A percentile compares a stretch with the other conserved stretches of the same genome.
These are phyloP conservation scores for Ostrea denselamellosa DNA, from an alignment of 1,140 invertebrate species.

Conservation along the genomic window DNA sequence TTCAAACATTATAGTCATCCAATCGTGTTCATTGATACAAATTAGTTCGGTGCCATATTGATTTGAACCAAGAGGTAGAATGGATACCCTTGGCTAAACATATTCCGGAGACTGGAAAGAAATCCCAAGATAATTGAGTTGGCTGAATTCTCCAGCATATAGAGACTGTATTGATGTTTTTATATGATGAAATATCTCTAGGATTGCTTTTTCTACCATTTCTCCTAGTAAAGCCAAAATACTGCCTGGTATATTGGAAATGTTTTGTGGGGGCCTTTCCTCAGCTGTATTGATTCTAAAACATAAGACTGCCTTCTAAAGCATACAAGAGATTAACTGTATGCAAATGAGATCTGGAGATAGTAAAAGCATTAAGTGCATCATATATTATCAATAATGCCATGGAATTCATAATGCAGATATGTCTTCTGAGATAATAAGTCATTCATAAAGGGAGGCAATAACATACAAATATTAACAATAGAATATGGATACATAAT, in stretches of 20 bases:
- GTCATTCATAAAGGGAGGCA: too few relatives aligned
- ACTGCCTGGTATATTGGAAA: conserved; percentile 12
- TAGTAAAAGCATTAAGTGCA: conserved; percentile 33
- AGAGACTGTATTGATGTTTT: conserved; percentile 36
- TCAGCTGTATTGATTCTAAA: conserved; percentile 22
- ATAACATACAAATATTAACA: too few relatives aligned
- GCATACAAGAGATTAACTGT: conserved; percentile 24
- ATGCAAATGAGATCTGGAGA: conserved; percentile 16
- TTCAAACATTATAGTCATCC: conserved; percentile 39
- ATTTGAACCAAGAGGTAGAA: conserved; percentile 35
- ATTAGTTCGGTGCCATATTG: conserved; percentile 39
- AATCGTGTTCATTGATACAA: conserved; percentile 38
- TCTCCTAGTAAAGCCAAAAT: neutral
- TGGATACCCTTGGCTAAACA: conserved; percentile 39
- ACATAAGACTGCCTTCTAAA: conserved; percentile 23
- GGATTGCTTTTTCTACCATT: conserved; percentile 27
- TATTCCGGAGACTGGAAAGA: conserved; percentile 32
- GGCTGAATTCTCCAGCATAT: conserved; percentile 39
- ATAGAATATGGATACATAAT: too few relatives aligned
- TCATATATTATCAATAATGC: neutral
- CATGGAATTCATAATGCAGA: neutral
- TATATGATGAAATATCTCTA: conserved; percentile 35
- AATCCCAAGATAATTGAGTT: conserved; percentile 39
- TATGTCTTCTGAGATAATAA: neutral
- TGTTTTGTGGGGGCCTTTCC: neutral